These are phyloP conservation scores for Pelochelys cantorii DNA, from an alignment of 2,797 vertebrate genomes.

Conservation along the genomic window DNA sequence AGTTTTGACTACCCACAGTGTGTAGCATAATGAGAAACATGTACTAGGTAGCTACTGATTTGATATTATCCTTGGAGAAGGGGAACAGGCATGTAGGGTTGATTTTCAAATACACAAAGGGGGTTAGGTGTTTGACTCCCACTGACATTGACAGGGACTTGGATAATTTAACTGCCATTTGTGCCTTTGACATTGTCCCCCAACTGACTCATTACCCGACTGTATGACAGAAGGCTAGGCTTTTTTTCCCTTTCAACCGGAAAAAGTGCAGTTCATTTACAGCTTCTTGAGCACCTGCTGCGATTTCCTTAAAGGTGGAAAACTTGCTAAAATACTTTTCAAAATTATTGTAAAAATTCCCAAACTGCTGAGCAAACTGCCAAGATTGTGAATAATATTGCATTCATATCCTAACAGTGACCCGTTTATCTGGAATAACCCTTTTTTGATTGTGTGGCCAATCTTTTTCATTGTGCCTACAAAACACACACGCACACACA, in stretches of 20 bases:
- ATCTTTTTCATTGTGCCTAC: background rate
- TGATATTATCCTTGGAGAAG: background rate
- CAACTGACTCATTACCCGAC: background rate
- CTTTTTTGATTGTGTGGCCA: background rate
- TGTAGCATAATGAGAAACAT: background rate
- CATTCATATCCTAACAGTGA: background rate
- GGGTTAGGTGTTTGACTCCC: background rate
- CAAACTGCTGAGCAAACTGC: background rate
- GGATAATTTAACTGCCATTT: background rate
- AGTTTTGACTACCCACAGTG: background rate
- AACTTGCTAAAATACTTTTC: background rate
- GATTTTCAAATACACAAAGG: background rate
- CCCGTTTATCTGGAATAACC: background rate
- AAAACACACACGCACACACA: background rate
- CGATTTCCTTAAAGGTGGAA: background rate
- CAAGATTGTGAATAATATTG: background rate
- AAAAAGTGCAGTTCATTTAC: background rate
- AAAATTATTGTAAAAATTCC: background rate
- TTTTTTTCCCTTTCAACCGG: background rate
- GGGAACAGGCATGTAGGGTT: background rate
- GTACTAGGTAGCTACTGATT: background rate
- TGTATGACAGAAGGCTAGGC: rapidly evolving
- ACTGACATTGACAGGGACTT: background rate
- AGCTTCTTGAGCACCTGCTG: background rate
- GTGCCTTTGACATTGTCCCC: background rate